Percentiles rank a stretch among this genome's conserved stretches.
Evolutionary conservation across 2,888 invertebrate species (phyloP).

Genomic region (Volucella inflata): DNA sequence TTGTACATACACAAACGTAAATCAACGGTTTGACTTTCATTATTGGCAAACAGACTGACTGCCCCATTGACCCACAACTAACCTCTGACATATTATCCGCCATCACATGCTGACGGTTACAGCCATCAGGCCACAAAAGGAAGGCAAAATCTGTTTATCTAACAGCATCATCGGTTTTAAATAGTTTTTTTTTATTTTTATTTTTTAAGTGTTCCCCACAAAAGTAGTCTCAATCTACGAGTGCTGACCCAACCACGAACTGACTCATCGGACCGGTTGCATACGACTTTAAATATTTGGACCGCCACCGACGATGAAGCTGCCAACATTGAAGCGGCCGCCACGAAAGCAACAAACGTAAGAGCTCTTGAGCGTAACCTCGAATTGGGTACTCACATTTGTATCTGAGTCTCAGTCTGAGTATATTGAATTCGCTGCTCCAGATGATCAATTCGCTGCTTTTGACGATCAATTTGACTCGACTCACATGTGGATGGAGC

Average conservation of each 20-base stretch:
- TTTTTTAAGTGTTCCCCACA: no score
- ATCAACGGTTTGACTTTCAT: background rate
- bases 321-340: background rate
- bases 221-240: no score
- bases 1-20: no score
- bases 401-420: no score
- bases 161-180: conserved; percentile 11
- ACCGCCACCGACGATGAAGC: conserved; percentile 12
- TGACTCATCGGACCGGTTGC: conserved; percentile 48
- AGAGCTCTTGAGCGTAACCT: conserved; percentile 56
- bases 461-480: conserved; percentile 30
- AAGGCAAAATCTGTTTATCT: conserved; percentile 41
- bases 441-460: conserved; percentile 16
- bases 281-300: conserved; percentile 34
- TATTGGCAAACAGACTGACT: conserved; percentile 24
- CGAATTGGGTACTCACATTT: conserved; percentile 34
- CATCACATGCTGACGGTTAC: conserved; percentile 33
- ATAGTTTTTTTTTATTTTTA: conserved; percentile 3
- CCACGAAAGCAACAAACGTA: conserved; percentile 29
- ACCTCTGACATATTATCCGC: conserved; percentile 46
- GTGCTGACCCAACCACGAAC: conserved; percentile 14
- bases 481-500: conserved; percentile 3
- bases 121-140: background rate
- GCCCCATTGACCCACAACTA: conserved; percentile 64
- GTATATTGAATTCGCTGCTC: conserved; percentile 20